phyloP scores from a whole-genome alignment of 2,797 vertebrate genomes.

The Acomys russatus region DNA sequence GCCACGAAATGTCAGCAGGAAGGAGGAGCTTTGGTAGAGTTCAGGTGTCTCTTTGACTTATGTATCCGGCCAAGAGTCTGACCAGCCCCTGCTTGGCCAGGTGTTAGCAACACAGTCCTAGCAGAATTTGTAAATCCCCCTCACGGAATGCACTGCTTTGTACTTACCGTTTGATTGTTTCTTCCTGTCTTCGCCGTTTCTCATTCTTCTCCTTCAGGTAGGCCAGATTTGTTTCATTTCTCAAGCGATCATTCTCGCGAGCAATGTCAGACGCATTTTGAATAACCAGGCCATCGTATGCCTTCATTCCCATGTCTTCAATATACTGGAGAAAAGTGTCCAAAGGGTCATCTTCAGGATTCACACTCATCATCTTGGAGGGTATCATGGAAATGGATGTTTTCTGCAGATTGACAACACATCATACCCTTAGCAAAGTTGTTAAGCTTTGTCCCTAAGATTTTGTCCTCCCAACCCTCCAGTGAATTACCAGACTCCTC shows the following conservation, averaged over 20 bases:
- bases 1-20: background rate
- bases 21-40: background rate
- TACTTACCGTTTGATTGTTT: constrained; percentile 97
- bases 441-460: background rate
- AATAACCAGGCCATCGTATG: constrained; percentile 96
- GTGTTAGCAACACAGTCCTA: background rate
- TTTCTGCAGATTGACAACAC: constrained; percentile 89
- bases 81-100: background rate
- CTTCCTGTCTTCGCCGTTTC: constrained; percentile 98
- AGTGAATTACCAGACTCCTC: background rate
- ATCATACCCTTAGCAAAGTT: constrained; percentile 75
- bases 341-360: constrained; percentile 95
- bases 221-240: constrained; percentile 97
- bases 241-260: constrained; percentile 94
- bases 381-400: constrained; percentile 91
- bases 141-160: background rate
- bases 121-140: background rate
- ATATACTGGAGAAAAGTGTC: constrained; percentile 97
- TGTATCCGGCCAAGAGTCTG: background rate
- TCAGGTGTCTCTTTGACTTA: background rate
- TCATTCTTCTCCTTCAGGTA: constrained; percentile 98
- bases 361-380: constrained; percentile 97
- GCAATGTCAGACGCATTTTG: constrained; percentile 96
- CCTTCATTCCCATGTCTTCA: constrained; percentile 98
- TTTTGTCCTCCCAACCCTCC: constrained; percentile 66